Evolutionary conservation across 1,140 invertebrate species (phyloP).

Genomic region (Choristoneura fumiferana): DNA sequence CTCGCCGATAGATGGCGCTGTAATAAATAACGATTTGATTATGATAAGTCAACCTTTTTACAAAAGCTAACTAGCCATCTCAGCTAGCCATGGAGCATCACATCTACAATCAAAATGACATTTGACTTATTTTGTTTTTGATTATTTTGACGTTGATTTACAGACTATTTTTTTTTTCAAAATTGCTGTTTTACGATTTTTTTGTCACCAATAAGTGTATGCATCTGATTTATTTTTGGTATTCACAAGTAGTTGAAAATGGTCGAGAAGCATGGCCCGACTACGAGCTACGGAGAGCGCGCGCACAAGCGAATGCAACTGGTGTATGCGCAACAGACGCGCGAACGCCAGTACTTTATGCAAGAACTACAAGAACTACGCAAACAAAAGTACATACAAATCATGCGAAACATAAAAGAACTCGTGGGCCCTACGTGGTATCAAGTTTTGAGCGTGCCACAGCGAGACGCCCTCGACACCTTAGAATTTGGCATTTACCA

Average conservation of each 20-base stretch:
- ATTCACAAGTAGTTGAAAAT: conserved; percentile 28
- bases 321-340: conserved; percentile 48
- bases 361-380: conserved; percentile 57
- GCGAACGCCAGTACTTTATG: conserved; percentile 57
- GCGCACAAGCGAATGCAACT: conserved; percentile 41
- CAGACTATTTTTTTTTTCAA: conserved; percentile 42
- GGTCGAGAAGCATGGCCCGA: conserved; percentile 34
- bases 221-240: conserved; percentile 16
- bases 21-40: not conserved
- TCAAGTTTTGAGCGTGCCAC: conserved; percentile 56
- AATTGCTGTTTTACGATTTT: conserved; percentile 40
- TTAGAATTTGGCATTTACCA: conserved; percentile 58
- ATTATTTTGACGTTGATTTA: not conserved
- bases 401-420: conserved; percentile 38
- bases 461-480: conserved; percentile 50
- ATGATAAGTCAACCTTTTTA: no score
- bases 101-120: no score
- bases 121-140: no score
- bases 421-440: conserved; percentile 63
- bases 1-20: conserved; percentile 6
- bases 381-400: conserved; percentile 33
- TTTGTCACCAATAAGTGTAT: no score
- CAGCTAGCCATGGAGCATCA: no score
- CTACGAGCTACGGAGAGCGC: conserved; percentile 41
- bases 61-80: no score